Base-by-base conservation (phyloP, 1,140 invertebrate genomes). In the Temnothorax curvispinosus region DNA sequence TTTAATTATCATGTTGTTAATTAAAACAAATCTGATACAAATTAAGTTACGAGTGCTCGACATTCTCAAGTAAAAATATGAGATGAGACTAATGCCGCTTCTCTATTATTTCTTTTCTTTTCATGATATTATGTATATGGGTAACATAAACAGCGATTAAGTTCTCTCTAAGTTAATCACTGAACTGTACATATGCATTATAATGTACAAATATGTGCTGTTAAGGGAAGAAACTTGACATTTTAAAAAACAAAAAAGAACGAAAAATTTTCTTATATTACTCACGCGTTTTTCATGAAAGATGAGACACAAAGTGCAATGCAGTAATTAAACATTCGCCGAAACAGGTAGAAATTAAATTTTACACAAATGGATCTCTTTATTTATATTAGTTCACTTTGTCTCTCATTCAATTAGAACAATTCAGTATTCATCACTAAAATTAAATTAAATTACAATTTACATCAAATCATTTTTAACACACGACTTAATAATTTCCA, bases 241-340 rank as follows among this genome's bases (percentile, higher is more conserved):
- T 35, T n/a, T n/a, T 38, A 85, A 77, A 62, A 4, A 52, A 27
- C 6, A 44, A 11, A 52, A 50, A 58, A 21, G 50, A 21, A n/a
- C 7, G 13, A 32, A 64, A 44, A 82, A 62, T 69, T 86, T 67
- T 69, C 47, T 18, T 56, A 15, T 54, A 76, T 72, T 88, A 86
- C 58, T 44, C 35, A 67, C 60, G 38, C 85, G 85, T 90, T 87
- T 78, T 78, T 87, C 74, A 69, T 78, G 71, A 54, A 71, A 90
- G 56, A 87, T 84, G 74, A 88, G 74, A 90, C 78, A 89, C 54
- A 8, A 86, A 87, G 74, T 85, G 60, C 56, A 64, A 75, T 27
- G 65, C 54, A 85, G 77, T 90, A 90, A 88, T 90, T 90, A 88
- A 71, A 88, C 52, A 88, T 71, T 87, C 74, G 50, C 15, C 44